Percentiles rank a stretch among this genome's conserved stretches.
Conservation (phyloP, 2,113 vertebrate species). For the Sinocyclocheilus rhinocerous region DNA sequence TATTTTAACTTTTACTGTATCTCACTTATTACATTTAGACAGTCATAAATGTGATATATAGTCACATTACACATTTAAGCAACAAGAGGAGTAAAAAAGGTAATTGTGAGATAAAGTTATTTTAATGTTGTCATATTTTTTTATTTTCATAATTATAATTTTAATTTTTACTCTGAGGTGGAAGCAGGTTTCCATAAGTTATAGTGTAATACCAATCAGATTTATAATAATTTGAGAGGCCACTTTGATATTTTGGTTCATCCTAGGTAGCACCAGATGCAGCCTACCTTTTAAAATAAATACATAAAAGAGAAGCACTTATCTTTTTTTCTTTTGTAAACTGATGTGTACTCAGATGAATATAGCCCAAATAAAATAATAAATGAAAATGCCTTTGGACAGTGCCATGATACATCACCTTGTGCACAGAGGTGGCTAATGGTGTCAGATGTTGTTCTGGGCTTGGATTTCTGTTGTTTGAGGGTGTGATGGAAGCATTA, state of each 20-base stretch:
- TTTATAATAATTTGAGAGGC: background rate
- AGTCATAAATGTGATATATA: too few species aligned
- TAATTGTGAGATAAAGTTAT: too few species aligned
- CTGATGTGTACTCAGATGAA: background rate
- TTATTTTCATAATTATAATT: too few species aligned
- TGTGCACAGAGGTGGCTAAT: conserved; percentile 7
- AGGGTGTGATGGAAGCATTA: conserved; percentile 24
- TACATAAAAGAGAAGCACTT: background rate
- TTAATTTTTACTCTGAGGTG: background rate
- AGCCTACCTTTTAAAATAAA: background rate
- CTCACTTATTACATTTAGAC: too few species aligned
- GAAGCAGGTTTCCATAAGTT: background rate
- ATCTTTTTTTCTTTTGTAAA: too few species aligned
- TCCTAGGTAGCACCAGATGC: background rate
- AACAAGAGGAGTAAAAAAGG: too few species aligned
- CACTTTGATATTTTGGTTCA: background rate
- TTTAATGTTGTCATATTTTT: background rate
- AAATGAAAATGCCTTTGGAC: too few species aligned
- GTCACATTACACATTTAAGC: too few species aligned
- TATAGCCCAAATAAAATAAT: background rate
- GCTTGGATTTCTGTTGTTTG: background rate
- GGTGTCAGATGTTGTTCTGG: conserved; percentile 18
- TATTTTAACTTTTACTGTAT: too few species aligned
- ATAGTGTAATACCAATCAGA: background rate
- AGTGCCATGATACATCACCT: background rate